A percentile compares a stretch with the other conserved stretches of the same genome.
phyloP scores from a whole-genome alignment of 2,797 vertebrate genomes.

The Ptychobarbus kaznakovi region DNA sequence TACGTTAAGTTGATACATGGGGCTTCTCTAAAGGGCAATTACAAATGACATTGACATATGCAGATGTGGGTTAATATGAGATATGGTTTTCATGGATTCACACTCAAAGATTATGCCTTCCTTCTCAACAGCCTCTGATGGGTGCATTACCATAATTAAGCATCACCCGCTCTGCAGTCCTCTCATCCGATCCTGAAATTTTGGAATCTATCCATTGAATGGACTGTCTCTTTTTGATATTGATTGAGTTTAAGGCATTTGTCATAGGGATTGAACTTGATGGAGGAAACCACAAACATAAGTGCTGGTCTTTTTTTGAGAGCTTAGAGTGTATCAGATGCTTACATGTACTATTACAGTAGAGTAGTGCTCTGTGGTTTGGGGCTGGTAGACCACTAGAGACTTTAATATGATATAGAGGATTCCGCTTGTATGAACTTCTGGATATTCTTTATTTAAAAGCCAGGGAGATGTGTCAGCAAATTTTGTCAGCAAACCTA shows the following conservation, averaged over 20 bases:
- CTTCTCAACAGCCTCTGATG: conserved; percentile 74
- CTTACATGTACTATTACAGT: conserved; percentile 50
- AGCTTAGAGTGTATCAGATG: not conserved
- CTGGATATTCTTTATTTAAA: not conserved
- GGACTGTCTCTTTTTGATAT: conserved; percentile 67
- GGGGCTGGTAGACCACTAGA: conserved; percentile 39
- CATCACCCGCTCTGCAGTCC: conserved; percentile 66
- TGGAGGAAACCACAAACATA: conserved; percentile 17
- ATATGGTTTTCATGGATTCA: conserved; percentile 70
- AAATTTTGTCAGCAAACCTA: not conserved
- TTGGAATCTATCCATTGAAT: conserved; percentile 57
- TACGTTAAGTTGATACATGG: conserved; percentile 52
- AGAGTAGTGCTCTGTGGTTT: conserved; percentile 55
- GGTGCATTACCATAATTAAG: conserved; percentile 82
- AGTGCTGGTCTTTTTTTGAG: conserved; percentile 7
- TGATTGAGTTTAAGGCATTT: conserved; percentile 61
- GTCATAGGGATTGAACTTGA: not conserved
- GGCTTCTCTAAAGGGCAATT: conserved; percentile 63
- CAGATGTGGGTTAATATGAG: conserved; percentile 66
- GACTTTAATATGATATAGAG: not conserved
- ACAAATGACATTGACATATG: conserved; percentile 70
- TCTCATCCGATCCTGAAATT: conserved; percentile 66
- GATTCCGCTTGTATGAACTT: not conserved
- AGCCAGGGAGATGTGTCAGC: not conserved
- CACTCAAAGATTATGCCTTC: conserved; percentile 71